Evolutionary conservation across 2,888 invertebrate species (phyloP), one percentile per base, ranked within the genome.

Genomic region (Phengaris arion): DNA sequence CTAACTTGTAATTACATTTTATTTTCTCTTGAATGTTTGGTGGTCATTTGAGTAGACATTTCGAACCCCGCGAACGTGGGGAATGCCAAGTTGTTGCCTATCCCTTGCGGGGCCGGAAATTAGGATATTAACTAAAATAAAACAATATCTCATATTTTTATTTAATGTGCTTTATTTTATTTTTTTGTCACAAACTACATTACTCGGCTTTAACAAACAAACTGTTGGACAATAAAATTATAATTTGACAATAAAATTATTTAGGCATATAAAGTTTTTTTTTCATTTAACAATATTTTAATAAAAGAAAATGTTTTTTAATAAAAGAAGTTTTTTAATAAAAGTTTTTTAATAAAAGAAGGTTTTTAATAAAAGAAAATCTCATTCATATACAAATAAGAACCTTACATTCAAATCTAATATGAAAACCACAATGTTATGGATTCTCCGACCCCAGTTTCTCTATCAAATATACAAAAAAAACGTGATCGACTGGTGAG

Each of bases 311-410:
- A 83, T 86, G 89, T 87, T 89, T 88, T 88, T 87, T 84, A 85
- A n/a, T n/a, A n/a, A n/a, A n/a, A n/a, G n/a, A n/a, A n/a, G n/a
- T n/a, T n/a, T n/a, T n/a, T n/a, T n/a, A n/a, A n/a, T n/a, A n/a
- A n/a, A n/a, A n/a, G n/a, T n/a, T n/a, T n/a, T n/a, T n/a, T n/a
- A n/a, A n/a, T n/a, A n/a, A n/a, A n/a, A n/a, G n/a, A n/a, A n/a
- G n/a, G n/a, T n/a, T n/a, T n/a, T n/a, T n/a, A n/a, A n/a, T n/a
- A n/a, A n/a, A n/a, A n/a, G n/a, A 85, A 87, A 91, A 88, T 87
- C 90, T 91, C 91, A 90, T 86, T 91, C 90, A 92, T 93, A 89
- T 92, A 92, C 92, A 93, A 90, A 91, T 92, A 91, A 92, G 90
- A 89, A 91, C 87, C 92, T 91, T 90, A 85, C 79, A 88, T 86